phyloP scores from a whole-genome alignment of 2,113 vertebrate genomes.

The Nibea coibor region DNA sequence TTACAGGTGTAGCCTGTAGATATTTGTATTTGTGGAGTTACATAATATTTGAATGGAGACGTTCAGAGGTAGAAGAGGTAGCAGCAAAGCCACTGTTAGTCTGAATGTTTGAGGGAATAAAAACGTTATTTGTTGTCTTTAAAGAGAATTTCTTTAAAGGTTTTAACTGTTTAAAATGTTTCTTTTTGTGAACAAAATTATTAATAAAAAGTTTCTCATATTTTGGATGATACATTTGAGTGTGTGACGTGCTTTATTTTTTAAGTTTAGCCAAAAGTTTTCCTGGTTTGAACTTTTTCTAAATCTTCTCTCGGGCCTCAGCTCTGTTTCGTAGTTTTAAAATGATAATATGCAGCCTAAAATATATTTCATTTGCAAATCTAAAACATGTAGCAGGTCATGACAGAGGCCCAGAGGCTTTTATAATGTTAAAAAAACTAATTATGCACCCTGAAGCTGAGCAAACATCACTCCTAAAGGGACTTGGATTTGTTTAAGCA shows the following conservation, averaged over 20 bases:
- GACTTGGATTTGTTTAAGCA: constrained; percentile 64
- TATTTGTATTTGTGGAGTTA: constrained; percentile 48
- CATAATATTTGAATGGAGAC: constrained; percentile 46
- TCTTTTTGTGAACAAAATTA: constrained; percentile 56
- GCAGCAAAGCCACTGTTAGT: constrained; percentile 33
- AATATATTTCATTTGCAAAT: constrained; percentile 5
- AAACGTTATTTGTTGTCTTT: constrained; percentile 43
- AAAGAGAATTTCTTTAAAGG: constrained; percentile 43
- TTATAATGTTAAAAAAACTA: constrained; percentile 72
- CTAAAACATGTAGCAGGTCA: constrained; percentile 46
- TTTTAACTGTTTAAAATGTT: constrained; percentile 41
- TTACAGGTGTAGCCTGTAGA: constrained; percentile 32
- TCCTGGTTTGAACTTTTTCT: not conserved
- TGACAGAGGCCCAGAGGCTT: constrained; percentile 32
- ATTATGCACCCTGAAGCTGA: constrained; percentile 76
- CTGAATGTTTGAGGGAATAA: constrained; percentile 39
- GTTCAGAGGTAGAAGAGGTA: constrained; percentile 23
- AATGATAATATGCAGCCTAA: not conserved
- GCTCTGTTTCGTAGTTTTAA: not conserved
- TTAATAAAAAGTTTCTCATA: constrained; percentile 69
- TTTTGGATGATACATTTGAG: constrained; percentile 50
- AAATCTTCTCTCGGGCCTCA: not conserved
- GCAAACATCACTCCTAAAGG: constrained; percentile 68
- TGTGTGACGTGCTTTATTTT: constrained; percentile 24
- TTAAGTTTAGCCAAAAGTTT: not conserved